Evolutionary conservation across 2,113 vertebrate species (phyloP), one percentile per base, ranked within the genome.

Genomic region (Poicephalus meyeri): DNA sequence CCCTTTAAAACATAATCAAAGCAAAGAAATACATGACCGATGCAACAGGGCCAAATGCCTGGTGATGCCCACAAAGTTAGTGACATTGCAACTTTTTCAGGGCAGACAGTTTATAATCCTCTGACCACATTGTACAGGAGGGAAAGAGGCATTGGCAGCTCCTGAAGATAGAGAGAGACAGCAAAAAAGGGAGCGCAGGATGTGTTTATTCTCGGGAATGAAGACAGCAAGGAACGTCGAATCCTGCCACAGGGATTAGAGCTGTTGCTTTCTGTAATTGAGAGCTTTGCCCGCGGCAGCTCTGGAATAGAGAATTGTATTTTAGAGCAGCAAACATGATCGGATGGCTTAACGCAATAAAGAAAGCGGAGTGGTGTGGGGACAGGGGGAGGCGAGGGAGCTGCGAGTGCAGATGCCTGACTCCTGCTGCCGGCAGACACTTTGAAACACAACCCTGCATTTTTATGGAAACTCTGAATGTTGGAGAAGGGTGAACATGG

Each of bases 391-490:
- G 89, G 77, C 20, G 26, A 52, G 82, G 80, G 91, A 84, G 74
- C 35, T 65, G 60, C 28, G 58, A 11, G 80, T 2, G 53, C 66
- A 9, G 77, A 69, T 71, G 91, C 91, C 87, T 44, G 37, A 60
- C 52, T 89, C 11, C 96, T 5, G 87, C 94, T 56, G 93, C 33
- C 94, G 74, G 95, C 87, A 90, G 96, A 29, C 94, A 2, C 92
- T 84, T 21, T 89, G 96, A 95, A 97, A 97, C 96, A 96, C 93
- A 94, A 96, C 76, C 87, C 93, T 66, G 89, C 50, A 4, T 69
- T 95, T 96, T 96, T 91, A 94, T 97, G 97, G 95, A 97, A 97
- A 97, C 90, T 97, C 94, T 96, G 96, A 97, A 97, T 94, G 96
- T 58, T 96, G 95, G 91, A 83, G 96, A 82, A 87, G 90, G 95